Base-by-base conservation (phyloP, 1,140 invertebrate genomes). In the Micrasema longulum region DNA sequence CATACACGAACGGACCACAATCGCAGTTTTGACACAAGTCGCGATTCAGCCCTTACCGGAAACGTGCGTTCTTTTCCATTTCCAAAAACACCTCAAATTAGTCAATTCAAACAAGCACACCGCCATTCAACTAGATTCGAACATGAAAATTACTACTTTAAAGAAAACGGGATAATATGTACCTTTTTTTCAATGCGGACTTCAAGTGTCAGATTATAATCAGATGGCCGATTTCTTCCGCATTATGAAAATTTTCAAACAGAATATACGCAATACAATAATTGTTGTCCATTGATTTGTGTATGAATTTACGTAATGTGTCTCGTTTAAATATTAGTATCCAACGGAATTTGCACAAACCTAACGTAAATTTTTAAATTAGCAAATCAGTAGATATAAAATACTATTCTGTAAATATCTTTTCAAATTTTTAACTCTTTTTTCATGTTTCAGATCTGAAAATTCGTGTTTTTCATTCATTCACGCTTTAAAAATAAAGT, bases 21-120 rank as follows among this genome's bases (percentile, higher is more conserved):
- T 22, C 36, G 36, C 36, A 52, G 71, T 48, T 45, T 65, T 69
- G 60, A 64, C 67, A 67, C 57, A 63, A 74, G 67, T 64, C 68
- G 68, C 53, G 53, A 48, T 53, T 63, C 41, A 62, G 55, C 48
- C 65, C 64, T 62, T 57, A 68, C 64, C 53, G 41, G 72, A 63
- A 69, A 62, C 66, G 72, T 68, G 38, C 31, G 60, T 53, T 55
- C 16, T 47, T 16, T 9, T 31, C 60, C n/a, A 31, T 45, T 64
- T 36, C 16, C 12, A 47, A 60, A 64, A 62, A 60, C 38, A 57
- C 26, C 26, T 36, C 31, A 22, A 22, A 41, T 43, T 22, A 38
- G 10, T 60, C 16, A 6, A 22, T 16, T 38, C 55, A 38, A 41
- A 60, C 41, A 60, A 14, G 35, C 41, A 23, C 36, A 22, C 9